phyloP scores from a whole-genome alignment of 2,113 vertebrate species.

The Sigmodon hispidus region DNA sequence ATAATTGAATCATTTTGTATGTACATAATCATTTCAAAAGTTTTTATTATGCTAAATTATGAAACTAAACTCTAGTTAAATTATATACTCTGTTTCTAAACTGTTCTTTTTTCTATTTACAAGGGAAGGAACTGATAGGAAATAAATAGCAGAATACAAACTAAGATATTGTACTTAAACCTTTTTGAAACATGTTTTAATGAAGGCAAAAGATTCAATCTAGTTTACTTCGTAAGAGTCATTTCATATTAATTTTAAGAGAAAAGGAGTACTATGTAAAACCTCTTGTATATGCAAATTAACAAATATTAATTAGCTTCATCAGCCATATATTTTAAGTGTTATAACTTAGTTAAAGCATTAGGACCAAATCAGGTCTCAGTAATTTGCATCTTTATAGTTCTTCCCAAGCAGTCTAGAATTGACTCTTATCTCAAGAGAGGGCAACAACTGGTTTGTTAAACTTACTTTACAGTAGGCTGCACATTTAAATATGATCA shows the following conservation, averaged over 20 bases:
- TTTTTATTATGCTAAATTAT: slow-evolving; percentile 63
- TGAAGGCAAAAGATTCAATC: slow-evolving; percentile 73
- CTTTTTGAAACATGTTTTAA: slow-evolving; percentile 69
- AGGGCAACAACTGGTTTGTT: slow-evolving; percentile 75
- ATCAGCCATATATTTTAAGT: slow-evolving; percentile 83
- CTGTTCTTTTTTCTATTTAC: slow-evolving; percentile 40
- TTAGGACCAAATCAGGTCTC: slow-evolving; percentile 83
- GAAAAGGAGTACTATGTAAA: slow-evolving; percentile 61
- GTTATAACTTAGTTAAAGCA: slow-evolving; percentile 81
- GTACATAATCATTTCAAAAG: slow-evolving; percentile 35
- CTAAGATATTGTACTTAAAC: slow-evolving; percentile 32
- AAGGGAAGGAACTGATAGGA: background rate
- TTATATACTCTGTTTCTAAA: slow-evolving; percentile 48
- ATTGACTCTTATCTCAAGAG: slow-evolving; percentile 80
- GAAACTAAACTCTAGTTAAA: slow-evolving; percentile 57
- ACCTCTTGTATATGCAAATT: slow-evolving; percentile 83
- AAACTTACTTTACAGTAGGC: slow-evolving; percentile 61
- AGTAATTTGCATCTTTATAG: slow-evolving; percentile 85
- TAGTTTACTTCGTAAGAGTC: slow-evolving; percentile 71
- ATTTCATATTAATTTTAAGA: slow-evolving; percentile 77
- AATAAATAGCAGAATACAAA: slow-evolving; percentile 28
- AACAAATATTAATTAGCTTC: slow-evolving; percentile 82
- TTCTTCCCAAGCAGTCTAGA: slow-evolving; percentile 81
- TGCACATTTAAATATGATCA: slow-evolving; percentile 58
- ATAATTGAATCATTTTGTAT: slow-evolving; percentile 51